Evolutionary conservation across 2,888 invertebrate species (phyloP), one percentile per base, ranked within the genome.

Genomic region (Scaptomyza tumidula): DNA sequence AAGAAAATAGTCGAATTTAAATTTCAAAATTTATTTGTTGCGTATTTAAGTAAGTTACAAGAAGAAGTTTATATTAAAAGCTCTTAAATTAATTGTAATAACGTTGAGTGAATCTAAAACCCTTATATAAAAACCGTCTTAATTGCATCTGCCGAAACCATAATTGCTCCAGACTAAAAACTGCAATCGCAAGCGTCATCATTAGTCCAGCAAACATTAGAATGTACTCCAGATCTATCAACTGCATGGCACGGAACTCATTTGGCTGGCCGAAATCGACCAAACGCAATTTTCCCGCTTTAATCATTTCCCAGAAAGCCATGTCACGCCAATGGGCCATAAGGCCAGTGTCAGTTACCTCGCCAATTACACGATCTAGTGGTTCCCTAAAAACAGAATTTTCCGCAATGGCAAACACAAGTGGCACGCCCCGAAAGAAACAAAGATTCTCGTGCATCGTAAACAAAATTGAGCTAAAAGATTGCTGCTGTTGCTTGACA

Each of bases 401-500:
- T 45, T 86, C 81, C 6, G 19, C 35, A 11, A 2, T 87, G 77
- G 90, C 90, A 63, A 91, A 88, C 1, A 74, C 59, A 10, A 85
- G 57, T 0, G 90, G 90, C 5, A 85, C 53, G 41, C 80, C 78
- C 13, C 80, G 69, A 27, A 73, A 79, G 13, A 90, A 72, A 29
- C 90, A 91, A n/a, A 91, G 66, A 14, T 85, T 83, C 0, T 72
- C 45, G 0, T 83, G 75, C 56, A 70, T 55, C 1, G 82, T 83
- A 50, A 90, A 90, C 4, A 90, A 37, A 0, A 84, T 86, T 1
- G 64, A 72, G 1, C 79, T 79, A 13, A 90, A 91, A 1, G 83
- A 50, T 50, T 81, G 80, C 14, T 90, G 91, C 59, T 90, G 90
- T 31, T 88, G 90, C 6, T 73, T 71, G 31, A 89, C 46, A 13